Base-by-base conservation (phyloP, 2,888 invertebrate species). In the Eupelmus urozonus region DNA sequence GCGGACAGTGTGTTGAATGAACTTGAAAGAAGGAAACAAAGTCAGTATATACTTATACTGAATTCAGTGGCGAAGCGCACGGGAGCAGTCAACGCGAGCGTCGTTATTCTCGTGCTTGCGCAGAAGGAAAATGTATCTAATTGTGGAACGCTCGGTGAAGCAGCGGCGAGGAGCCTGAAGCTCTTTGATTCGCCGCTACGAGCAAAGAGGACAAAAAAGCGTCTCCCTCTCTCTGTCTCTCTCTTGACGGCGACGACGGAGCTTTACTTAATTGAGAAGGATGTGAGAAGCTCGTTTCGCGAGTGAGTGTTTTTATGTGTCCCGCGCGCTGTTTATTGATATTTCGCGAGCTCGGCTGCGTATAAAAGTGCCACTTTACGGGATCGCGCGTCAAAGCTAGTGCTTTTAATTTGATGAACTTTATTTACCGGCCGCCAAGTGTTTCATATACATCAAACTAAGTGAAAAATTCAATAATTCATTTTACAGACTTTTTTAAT, bases 261-360 rank as follows among this genome's bases (percentile, higher is more conserved):
- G 65, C 76, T 70, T 76, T 76, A 57, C 59, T 71, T 77, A 77
- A 77, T 77, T 77, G 67, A 77, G 72, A 67, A 57, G 57, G 67
- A 60, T 45, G 66, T 23, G 60, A 49, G 57, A 57, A 23, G n/a
- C 34, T 59, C 49, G 55, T 25, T 13, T 53, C 51, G 51, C n/a
- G 18, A 23, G 27, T 66, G 55, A 62, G 62, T 49, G 55, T 63
- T 63, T 76, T 76, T 70, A 42, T 23, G 40, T n/a, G 51, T 29
- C 40, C 9, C 42, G 9, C 45, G 1, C 27, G 18, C 49, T 76
- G 75, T 76, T 76, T 62, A 62, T 69, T 76, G 63, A 70, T 69
- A 70, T 62, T 75, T 75, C n/a, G 40, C 67, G 20, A 29, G 65
- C 18, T n/a, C n/a, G n/a, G 53, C 40, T 45, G 9, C 34, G n/a